Evolutionary conservation across 2,113 vertebrate genomes (phyloP), one percentile per base, ranked within the genome.

Genomic region (Bagarius yarrelli): DNA sequence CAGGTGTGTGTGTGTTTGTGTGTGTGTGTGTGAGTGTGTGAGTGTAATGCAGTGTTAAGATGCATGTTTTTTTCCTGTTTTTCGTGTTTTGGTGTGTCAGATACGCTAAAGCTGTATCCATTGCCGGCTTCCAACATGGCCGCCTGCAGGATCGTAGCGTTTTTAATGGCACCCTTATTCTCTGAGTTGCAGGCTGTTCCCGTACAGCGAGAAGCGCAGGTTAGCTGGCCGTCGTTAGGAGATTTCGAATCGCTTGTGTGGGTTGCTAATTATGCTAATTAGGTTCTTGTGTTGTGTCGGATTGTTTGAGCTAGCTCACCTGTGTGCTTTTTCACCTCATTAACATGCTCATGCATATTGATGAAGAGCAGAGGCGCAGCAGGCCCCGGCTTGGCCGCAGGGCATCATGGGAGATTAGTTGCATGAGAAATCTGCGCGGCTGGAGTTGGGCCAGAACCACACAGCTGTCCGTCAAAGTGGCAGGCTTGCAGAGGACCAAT

Each of bases 391-490:
- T 83, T 88, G 85, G 87, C 88, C 87, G 92, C 92, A 88, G 93
- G 93, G 92, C 91, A 93, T 94, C 92, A 92, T 94, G 93, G 93
- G 92, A 94, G 93, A 94, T 94, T 92, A 93, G 90, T 93, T 87
- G 91, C 90, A 93, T 92, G 90, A 89, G 92, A 93, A 94, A 94
- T 94, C 92, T 89, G 92, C 90, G 92, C 93, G 71, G 84, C 87
- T 89, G 88, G 85, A 86, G 84, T 81, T 74, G 72, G 83, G 87
- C 87, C 88, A 87, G 87, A 81, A 83, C 88, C 80, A 84, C 84
- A 80, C 80, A 83, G 84, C 84, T 85, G 84, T 85, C 84, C 79
- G 75, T 85, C 84, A 85, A 83, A 83, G 74, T 73, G 76, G 55
- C 81, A 82, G 9, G 73, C 80, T 69, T 67, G 63, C 56, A 80